These are phyloP conservation scores for Heterochromis multidens DNA, from an alignment of 2,113 vertebrate species.

Conservation along the genomic window DNA sequence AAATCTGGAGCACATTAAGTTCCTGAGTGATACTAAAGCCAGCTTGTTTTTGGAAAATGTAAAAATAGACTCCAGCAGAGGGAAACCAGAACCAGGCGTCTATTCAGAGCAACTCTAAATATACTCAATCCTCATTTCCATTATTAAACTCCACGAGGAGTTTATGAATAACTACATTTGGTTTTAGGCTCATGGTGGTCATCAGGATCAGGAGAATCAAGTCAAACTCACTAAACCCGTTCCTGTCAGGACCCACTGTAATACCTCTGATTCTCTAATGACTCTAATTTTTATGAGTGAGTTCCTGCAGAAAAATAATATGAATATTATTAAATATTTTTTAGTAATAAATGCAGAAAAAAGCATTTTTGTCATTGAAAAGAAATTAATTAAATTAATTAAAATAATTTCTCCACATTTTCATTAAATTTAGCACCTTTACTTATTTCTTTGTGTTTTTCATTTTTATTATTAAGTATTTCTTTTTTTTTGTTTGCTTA, in stretches of 20 bases:
- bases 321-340: not conserved
- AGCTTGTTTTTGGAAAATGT: not conserved
- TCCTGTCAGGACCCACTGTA: too few relatives aligned
- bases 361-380: not conserved
- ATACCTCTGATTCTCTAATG: too few relatives aligned
- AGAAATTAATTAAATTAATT: not conserved
- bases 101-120: not conserved
- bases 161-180: not conserved
- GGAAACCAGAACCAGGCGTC: not conserved
- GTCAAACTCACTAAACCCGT: not conserved
- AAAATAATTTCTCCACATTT: not conserved
- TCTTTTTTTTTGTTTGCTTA: too few relatives aligned
- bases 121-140: not conserved
- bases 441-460: too few relatives aligned
- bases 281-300: too few relatives aligned
- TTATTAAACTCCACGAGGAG: not conserved
- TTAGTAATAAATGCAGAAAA: not conserved
- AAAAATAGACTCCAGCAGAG: slow-evolving; percentile 8
- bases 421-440: not conserved
- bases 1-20: slow-evolving; percentile 4
- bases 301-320: too few relatives aligned
- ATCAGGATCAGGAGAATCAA: not conserved
- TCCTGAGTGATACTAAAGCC: not conserved
- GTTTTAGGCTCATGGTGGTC: not conserved
- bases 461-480: too few relatives aligned